Conservation (phyloP, 2,888 invertebrate species). For the Proisotoma minuta region DNA sequence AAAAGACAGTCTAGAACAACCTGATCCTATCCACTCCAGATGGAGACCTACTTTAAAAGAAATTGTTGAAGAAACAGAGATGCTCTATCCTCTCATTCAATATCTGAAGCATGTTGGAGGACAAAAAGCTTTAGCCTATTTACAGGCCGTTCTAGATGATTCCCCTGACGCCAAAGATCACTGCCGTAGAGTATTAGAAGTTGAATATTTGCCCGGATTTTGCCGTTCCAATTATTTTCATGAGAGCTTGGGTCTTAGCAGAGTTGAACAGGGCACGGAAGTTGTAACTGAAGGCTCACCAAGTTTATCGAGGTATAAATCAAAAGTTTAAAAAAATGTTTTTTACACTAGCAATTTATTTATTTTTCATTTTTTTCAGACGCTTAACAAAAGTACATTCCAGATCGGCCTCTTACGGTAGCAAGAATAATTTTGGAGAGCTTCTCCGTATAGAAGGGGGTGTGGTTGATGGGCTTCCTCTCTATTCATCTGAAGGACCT, state of each 20-base stretch:
- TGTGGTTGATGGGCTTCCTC: constrained; percentile 39
- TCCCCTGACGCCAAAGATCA: constrained; percentile 39
- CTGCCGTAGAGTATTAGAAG: constrained; percentile 39
- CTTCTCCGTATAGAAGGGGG: constrained; percentile 35
- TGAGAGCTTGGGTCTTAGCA: constrained; percentile 41
- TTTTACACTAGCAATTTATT: not conserved
- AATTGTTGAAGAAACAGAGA: constrained; percentile 40
- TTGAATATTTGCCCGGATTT: constrained; percentile 42
- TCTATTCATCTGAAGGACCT: constrained; percentile 23
- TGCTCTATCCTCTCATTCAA: constrained; percentile 45
- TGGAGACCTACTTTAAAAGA: constrained; percentile 43
- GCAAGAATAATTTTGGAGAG: constrained; percentile 23
- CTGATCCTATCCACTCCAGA: constrained; percentile 37
- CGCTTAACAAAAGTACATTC: constrained; percentile 20
- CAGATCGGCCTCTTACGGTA: constrained; percentile 43
- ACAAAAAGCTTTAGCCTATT: constrained; percentile 41
- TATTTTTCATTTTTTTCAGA: not conserved
- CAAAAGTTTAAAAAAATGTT: not conserved
- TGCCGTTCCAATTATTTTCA: constrained; percentile 39
- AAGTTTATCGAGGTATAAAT: not conserved
- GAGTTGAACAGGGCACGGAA: constrained; percentile 41
- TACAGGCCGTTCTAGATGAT: constrained; percentile 46
- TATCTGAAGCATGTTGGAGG: constrained; percentile 40
- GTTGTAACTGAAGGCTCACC: constrained; percentile 28
- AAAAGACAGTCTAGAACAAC: constrained; percentile 36